Conservation (phyloP, 2,113 vertebrate genomes). For the Brachyistius frenatus region DNA sequence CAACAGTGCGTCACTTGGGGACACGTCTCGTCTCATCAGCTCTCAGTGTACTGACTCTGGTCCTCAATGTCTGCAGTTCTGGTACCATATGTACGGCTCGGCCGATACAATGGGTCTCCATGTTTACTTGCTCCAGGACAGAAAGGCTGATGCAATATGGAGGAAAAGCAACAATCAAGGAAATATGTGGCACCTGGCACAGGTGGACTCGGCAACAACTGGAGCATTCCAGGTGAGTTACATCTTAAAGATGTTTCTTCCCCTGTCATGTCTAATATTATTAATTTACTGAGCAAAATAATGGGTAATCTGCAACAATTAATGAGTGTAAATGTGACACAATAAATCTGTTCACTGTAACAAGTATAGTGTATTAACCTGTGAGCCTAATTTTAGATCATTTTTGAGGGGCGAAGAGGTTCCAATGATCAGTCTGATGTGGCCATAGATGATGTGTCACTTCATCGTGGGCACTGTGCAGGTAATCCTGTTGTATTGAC, state of each 20-base stretch:
- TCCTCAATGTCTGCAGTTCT: conserved; percentile 86
- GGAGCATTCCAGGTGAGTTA: conserved; percentile 70
- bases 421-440: conserved; percentile 80
- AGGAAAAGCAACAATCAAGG: conserved; percentile 71
- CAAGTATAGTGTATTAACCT: background rate
- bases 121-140: conserved; percentile 74
- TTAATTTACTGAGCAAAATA: too few species aligned
- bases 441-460: conserved; percentile 86
- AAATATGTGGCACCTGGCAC: conserved; percentile 75
- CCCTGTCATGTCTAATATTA: background rate
- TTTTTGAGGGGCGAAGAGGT: conserved; percentile 85
- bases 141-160: conserved; percentile 38
- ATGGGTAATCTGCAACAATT: too few species aligned
- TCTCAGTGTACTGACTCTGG: conserved; percentile 74
- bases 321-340: background rate
- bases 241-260: background rate
- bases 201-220: conserved; percentile 68
- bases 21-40: conserved; percentile 81
- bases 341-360: background rate
- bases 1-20: conserved; percentile 50
- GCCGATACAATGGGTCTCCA: conserved; percentile 80
- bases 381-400: conserved; percentile 73
- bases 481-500: conserved; percentile 65
- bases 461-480: conserved; percentile 77
- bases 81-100: conserved; percentile 88